A percentile compares a stretch with the other conserved stretches of the same genome.
Conservation (phyloP, 1,140 invertebrate genomes). For the Caenorhabditis remanei region DNA sequence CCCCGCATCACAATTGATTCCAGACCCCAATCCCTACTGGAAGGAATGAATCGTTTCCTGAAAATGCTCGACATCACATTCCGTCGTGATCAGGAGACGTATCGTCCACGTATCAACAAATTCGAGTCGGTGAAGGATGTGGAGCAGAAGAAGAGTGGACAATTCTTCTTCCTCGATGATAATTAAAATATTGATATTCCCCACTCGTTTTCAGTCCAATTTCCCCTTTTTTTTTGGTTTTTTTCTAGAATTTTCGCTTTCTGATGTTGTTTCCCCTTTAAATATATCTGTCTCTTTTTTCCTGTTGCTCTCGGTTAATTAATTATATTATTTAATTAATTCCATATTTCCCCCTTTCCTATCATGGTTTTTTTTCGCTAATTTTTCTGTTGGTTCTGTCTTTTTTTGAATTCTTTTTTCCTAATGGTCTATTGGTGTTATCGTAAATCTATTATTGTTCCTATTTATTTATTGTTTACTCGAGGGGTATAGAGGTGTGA, state of each 20-base stretch:
- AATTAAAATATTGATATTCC: conserved; percentile 56
- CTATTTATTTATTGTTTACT: too few species aligned
- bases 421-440: too few species aligned
- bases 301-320: too few species aligned
- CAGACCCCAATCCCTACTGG: conserved; percentile 89
- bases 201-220: conserved; percentile 48
- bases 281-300: too few species aligned
- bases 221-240: not conserved
- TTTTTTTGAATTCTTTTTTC: too few species aligned
- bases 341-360: too few species aligned
- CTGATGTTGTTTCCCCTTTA: too few species aligned
- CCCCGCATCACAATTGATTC: conserved; percentile 20
- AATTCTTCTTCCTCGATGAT: conserved; percentile 99
- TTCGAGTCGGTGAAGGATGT: conserved; percentile 94
- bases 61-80: conserved; percentile 97
- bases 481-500: too few species aligned
- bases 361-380: too few species aligned
- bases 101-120: conserved; percentile 97
- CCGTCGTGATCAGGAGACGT: conserved; percentile 97
- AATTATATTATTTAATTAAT: too few species aligned
- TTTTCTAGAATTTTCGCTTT: conserved; percentile 18
- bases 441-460: too few species aligned
- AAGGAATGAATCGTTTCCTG: conserved; percentile 98
- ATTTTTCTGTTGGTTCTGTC: too few species aligned
- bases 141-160: conserved; percentile 95